Evolutionary conservation across 2,113 vertebrate species (phyloP).

Genomic region (Cervus canadensis): DNA sequence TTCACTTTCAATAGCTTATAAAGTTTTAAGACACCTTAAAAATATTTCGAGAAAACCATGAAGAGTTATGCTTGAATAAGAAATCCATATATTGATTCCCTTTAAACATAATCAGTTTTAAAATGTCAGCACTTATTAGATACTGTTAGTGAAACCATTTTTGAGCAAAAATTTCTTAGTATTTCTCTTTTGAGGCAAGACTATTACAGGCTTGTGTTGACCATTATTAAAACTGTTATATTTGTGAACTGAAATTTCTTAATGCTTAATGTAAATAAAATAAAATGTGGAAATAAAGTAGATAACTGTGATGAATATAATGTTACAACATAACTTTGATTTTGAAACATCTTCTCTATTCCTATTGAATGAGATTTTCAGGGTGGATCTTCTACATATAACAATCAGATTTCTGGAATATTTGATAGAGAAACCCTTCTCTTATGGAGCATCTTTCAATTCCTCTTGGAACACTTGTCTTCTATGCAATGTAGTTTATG

Average conservation of each 20-base stretch:
- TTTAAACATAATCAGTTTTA: neutral
- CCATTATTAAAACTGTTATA: neutral
- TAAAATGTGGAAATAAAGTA: neutral
- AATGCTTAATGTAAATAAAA: neutral
- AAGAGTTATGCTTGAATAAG: neutral
- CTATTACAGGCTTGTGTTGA: neutral
- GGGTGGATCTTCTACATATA: neutral
- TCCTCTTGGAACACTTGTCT: neutral
- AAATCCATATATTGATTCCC: neutral
- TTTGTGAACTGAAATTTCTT: neutral
- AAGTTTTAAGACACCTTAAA: slow-evolving; percentile 12
- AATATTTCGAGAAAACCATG: neutral
- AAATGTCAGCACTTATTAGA: neutral
- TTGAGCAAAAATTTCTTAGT: neutral
- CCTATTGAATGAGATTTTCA: neutral
- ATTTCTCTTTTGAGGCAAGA: neutral
- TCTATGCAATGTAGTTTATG: neutral
- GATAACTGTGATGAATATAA: neutral
- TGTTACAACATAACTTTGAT: neutral
- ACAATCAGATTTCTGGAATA: neutral
- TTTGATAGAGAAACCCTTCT: neutral
- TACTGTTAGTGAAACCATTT: neutral
- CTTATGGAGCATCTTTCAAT: slow-evolving; percentile 1
- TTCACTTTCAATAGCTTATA: neutral
- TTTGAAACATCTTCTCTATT: neutral